These are phyloP conservation scores for Eupithecia abbreviata DNA, from an alignment of 2,888 invertebrate species.

Conservation along the genomic window DNA sequence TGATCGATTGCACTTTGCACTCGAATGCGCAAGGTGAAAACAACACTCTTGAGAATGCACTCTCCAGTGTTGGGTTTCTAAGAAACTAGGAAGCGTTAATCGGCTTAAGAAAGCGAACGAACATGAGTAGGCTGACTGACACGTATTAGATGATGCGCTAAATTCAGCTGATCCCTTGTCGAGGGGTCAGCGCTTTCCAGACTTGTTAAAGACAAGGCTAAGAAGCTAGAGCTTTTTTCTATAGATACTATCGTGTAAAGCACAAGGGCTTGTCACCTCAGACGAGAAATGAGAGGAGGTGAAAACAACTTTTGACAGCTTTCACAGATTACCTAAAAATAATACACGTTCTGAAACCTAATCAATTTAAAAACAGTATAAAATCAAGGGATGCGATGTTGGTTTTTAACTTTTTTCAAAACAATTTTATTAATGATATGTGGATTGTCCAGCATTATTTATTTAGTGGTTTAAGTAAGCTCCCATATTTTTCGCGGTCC, in stretches of 20 bases:
- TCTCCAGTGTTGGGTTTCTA: slow-evolving; percentile 19
- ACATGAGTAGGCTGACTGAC: neutral
- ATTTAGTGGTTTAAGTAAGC: neutral
- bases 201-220: neutral
- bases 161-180: neutral
- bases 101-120: slow-evolving; percentile 18
- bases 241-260: neutral
- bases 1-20: slow-evolving; percentile 57
- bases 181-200: neutral
- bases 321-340: too few species aligned
- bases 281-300: too few species aligned
- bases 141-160: slow-evolving; percentile 3
- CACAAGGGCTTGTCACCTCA: neutral
- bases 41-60: slow-evolving; percentile 50
- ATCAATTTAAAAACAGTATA: too few species aligned
- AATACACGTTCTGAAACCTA: too few species aligned
- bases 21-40: slow-evolving; percentile 50
- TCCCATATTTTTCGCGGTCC: neutral
- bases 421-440: too few species aligned
- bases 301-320: too few species aligned
- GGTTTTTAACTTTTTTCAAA: too few species aligned
- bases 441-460: too few species aligned
- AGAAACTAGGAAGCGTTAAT: slow-evolving; percentile 30
- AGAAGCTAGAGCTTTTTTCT: neutral
- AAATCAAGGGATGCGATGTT: too few species aligned